Conservation (phyloP, 92 coral and sea anemone species). For the Heliopora coerulea region DNA sequence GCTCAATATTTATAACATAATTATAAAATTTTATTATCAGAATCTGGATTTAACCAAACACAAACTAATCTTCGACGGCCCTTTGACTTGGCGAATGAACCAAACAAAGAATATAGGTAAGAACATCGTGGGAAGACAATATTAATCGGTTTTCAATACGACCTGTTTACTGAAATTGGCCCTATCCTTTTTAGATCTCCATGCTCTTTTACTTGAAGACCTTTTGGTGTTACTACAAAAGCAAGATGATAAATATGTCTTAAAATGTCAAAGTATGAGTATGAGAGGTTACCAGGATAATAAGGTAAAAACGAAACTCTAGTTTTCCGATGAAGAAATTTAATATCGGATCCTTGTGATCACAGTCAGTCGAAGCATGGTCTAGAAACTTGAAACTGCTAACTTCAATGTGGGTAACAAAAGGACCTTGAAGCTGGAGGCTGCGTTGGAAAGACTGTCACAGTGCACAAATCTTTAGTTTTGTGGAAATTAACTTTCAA, state of each 20-base stretch:
- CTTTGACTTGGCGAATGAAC: conserved; percentile 95
- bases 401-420: too few relatives aligned
- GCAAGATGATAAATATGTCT: conserved; percentile 88
- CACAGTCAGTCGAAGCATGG: too few relatives aligned
- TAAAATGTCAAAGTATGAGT: conserved; percentile 86
- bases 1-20: too few relatives aligned
- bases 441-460: too few relatives aligned
- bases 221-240: conserved; percentile 84
- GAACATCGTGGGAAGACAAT: neutral
- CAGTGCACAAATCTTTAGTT: too few relatives aligned
- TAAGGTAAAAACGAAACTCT: conserved; percentile 41
- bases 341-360: neutral
- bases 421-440: too few relatives aligned
- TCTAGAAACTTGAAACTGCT: too few relatives aligned
- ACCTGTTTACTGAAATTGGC: neutral
- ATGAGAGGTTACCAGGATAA: conserved; percentile 67
- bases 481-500: too few relatives aligned
- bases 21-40: conserved; percentile 43
- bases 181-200: conserved; percentile 65
- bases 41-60: conserved; percentile 82
- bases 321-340: too few relatives aligned
- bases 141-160: neutral
- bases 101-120: conserved; percentile 92
- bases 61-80: conserved; percentile 90
- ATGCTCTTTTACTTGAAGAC: conserved; percentile 88